Evolutionary conservation across 2,797 vertebrate genomes (phyloP).

Genomic region (Sebastes trivittatus): DNA sequence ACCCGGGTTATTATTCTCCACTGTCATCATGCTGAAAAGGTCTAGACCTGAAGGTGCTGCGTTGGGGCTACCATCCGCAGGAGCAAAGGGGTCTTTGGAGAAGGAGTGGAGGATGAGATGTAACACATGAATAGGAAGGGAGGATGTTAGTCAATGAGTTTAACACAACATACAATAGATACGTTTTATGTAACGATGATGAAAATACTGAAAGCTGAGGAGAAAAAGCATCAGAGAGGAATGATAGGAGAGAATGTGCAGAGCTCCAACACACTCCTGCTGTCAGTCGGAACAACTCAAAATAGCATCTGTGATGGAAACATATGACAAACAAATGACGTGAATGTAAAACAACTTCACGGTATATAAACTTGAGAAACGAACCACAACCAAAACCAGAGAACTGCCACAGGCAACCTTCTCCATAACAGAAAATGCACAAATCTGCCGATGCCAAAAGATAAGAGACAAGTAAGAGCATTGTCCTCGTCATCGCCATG

Average conservation of each 20-base stretch:
- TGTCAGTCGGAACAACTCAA: neutral
- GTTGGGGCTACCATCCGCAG: slow-evolving; percentile 88
- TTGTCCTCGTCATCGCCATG: slow-evolving; percentile 36
- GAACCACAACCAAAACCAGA: neutral
- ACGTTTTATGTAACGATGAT: neutral
- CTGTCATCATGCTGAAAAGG: slow-evolving; percentile 95
- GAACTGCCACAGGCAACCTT: neutral
- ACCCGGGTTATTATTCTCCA: slow-evolving; percentile 83
- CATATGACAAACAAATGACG: neutral
- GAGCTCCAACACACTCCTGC: slow-evolving; percentile 29
- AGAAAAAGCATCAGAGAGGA: neutral
- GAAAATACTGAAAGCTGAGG: slow-evolving; percentile 3
- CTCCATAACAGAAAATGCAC: neutral
- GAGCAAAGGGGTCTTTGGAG: slow-evolving; percentile 91
- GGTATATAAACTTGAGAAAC: neutral
- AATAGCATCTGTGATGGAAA: neutral
- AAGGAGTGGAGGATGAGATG: slow-evolving; percentile 15
- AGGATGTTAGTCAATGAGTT: slow-evolving; percentile 38
- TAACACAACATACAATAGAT: slow-evolving; percentile 17
- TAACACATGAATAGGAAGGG: slow-evolving; percentile 31
- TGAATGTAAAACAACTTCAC: neutral
- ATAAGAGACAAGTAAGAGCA: slow-evolving; percentile 14
- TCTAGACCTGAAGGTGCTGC: slow-evolving; percentile 88
- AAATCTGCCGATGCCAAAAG: neutral
- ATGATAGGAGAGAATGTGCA: slow-evolving; percentile 3